Evolutionary conservation across 2,888 invertebrate species (phyloP).

Genomic region (Caenorhabditis wallacei): DNA sequence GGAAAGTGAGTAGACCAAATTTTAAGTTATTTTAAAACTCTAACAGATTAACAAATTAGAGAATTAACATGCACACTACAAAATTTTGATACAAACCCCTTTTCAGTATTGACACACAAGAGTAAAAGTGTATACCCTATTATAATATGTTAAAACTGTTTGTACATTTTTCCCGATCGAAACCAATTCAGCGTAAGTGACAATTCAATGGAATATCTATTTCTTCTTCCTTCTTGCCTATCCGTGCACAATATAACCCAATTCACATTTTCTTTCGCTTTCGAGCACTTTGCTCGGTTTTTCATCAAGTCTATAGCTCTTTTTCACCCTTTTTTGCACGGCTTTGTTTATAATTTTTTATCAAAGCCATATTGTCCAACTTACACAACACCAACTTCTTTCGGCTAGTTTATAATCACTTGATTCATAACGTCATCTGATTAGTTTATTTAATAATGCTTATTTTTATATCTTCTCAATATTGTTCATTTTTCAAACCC

Average conservation of each 20-base stretch:
- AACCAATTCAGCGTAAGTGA: slow-evolving; percentile 56
- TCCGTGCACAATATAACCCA: slow-evolving; percentile 43
- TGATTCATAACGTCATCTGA: slow-evolving; percentile 2
- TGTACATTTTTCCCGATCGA: slow-evolving; percentile 57
- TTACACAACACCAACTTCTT: slow-evolving; percentile 31
- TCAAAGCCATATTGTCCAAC: slow-evolving; percentile 37
- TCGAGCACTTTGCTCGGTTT: slow-evolving; percentile 33
- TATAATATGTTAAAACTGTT: slow-evolving; percentile 48
- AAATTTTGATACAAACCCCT: slow-evolving; percentile 10
- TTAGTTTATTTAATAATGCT: slow-evolving; percentile 3
- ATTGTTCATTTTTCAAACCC: slow-evolving; percentile 11
- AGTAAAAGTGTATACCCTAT: slow-evolving; percentile 44
- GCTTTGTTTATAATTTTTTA: slow-evolving; percentile 45
- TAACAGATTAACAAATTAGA: slow-evolving; percentile 7
- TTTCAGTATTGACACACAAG: slow-evolving; percentile 68
- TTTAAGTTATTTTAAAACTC: neutral
- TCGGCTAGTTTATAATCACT: slow-evolving; percentile 2
- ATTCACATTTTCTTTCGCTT: slow-evolving; percentile 42
- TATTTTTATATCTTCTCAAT: slow-evolving; percentile 16
- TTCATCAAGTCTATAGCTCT: slow-evolving; percentile 16
- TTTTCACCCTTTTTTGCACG: slow-evolving; percentile 54
- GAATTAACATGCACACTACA: slow-evolving; percentile 8
- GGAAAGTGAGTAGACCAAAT: slow-evolving; percentile 73
- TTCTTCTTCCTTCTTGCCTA: slow-evolving; percentile 55
- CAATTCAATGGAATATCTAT: slow-evolving; percentile 17